Evolutionary conservation across 2,113 vertebrate genomes (phyloP).

Genomic region (Trachemys scripta): DNA sequence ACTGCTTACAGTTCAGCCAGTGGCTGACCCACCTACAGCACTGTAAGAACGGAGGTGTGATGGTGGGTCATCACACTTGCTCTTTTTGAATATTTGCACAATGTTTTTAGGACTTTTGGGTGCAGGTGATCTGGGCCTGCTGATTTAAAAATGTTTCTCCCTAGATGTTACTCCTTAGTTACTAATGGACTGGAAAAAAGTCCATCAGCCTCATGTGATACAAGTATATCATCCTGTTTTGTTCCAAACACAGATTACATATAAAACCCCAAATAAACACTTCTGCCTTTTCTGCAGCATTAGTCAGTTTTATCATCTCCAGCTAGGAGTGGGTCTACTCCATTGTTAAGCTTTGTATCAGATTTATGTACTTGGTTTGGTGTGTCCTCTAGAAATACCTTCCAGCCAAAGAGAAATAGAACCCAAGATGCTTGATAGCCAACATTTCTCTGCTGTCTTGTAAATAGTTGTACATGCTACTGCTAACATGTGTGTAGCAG

Average conservation of each 20-base stretch:
- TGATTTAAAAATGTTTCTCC: neutral
- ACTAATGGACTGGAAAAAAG: neutral
- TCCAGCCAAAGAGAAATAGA: neutral
- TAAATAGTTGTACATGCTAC: too few relatives aligned
- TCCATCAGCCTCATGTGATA: too few relatives aligned
- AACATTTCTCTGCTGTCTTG: neutral
- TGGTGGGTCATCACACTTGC: neutral
- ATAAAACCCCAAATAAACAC: neutral
- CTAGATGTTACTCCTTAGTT: neutral
- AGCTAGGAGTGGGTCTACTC: neutral
- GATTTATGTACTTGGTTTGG: neutral
- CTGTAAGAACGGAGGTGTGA: neutral
- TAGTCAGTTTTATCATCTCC: neutral
- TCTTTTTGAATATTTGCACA: neutral
- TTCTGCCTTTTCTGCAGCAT: fast-evolving
- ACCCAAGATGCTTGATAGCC: neutral
- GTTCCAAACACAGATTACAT: neutral
- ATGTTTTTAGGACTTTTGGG: neutral
- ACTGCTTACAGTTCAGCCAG: neutral
- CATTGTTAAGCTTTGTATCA: neutral
- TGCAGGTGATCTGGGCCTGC: neutral
- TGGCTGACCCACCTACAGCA: neutral
- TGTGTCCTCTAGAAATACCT: neutral
- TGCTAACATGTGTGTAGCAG: too few relatives aligned
- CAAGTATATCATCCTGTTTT: neutral